Evolutionary conservation across 2,888 invertebrate genomes (phyloP).

Genomic region (Hybos culiciformis): DNA sequence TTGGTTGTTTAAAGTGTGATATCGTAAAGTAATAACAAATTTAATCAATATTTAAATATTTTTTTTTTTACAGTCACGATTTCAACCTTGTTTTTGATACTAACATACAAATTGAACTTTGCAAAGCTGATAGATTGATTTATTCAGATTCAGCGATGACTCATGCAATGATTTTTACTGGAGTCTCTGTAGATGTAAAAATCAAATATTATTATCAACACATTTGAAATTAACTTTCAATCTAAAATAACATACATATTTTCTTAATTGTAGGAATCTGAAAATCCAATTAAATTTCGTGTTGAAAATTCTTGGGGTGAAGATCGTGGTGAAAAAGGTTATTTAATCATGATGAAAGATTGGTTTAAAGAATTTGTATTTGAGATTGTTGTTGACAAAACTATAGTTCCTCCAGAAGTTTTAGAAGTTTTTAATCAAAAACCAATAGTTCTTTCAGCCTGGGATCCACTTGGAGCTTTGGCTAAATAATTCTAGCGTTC

Average conservation of each 20-base stretch:
- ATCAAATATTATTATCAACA: neutral
- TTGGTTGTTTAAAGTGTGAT: too few relatives aligned
- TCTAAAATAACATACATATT: too few relatives aligned
- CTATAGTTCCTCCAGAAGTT: slow-evolving; percentile 59
- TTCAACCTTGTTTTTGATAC: slow-evolving; percentile 70
- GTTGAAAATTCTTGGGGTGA: slow-evolving; percentile 91
- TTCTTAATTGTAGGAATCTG: slow-evolving; percentile 42
- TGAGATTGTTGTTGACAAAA: slow-evolving; percentile 80
- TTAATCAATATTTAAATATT: too few relatives aligned
- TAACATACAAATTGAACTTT: slow-evolving; percentile 58
- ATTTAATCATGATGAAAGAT: slow-evolving; percentile 63
- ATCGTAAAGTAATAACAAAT: too few relatives aligned
- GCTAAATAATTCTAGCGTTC: too few relatives aligned
- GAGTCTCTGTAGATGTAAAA: slow-evolving; percentile 62
- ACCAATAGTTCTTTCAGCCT: slow-evolving; percentile 70
- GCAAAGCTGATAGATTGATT: slow-evolving; percentile 67
- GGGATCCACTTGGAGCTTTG: slow-evolving; percentile 88
- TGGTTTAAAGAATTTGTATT: slow-evolving; percentile 84
- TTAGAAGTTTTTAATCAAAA: slow-evolving; percentile 61
- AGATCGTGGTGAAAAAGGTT: slow-evolving; percentile 76
- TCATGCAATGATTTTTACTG: slow-evolving; percentile 86
- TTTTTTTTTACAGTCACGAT: slow-evolving; percentile 67
- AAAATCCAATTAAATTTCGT: slow-evolving; percentile 58
- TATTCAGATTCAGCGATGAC: slow-evolving; percentile 85
- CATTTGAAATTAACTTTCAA: slow-evolving; percentile 1